Evolutionary conservation across 2,888 invertebrate species (phyloP).

Genomic region (Troides oblongomaculatus): DNA sequence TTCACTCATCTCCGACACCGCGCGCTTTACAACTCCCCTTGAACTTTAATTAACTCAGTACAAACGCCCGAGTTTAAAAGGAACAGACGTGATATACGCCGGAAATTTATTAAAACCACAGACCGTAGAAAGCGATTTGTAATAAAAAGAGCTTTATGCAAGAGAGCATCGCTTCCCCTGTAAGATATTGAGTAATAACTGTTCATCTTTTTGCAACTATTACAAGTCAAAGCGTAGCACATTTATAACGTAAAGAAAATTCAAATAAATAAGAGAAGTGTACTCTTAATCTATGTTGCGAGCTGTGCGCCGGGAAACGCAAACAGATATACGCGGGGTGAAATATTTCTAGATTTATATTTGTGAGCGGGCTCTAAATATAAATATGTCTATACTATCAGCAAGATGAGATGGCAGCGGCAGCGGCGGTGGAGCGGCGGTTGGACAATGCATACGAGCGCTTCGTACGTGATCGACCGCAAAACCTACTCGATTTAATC

Average conservation of each 20-base stretch:
- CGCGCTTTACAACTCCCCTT: constrained; percentile 4
- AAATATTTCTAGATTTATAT: constrained; percentile 25
- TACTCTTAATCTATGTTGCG: constrained; percentile 29
- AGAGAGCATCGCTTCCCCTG: constrained; percentile 18
- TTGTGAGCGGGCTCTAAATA: constrained; percentile 27
- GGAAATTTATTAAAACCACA: constrained; percentile 52
- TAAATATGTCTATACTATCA: constrained; percentile 31
- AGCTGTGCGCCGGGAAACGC: constrained; percentile 8
- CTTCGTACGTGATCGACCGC: constrained; percentile 65
- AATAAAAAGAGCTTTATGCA: constrained; percentile 42
- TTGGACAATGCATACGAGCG: constrained; percentile 50
- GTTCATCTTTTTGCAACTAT: constrained; percentile 21
- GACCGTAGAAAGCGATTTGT: constrained; percentile 47
- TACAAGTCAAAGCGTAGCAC: constrained; percentile 19
- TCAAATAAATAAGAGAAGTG: constrained; percentile 32
- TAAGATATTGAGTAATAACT: constrained; percentile 25
- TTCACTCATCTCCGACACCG: constrained; percentile 35
- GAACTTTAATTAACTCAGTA: constrained; percentile 61
- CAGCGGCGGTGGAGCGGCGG: constrained; percentile 32
- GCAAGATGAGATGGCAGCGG: constrained; percentile 28
- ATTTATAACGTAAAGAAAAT: constrained; percentile 27
- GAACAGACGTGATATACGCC: constrained; percentile 50
- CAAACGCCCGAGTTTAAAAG: constrained; percentile 47
- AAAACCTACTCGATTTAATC: constrained; percentile 68
- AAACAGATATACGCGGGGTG: constrained; percentile 14